Percentiles rank a stretch among this genome's conserved stretches.
Conservation (phyloP, 2,888 invertebrate species). For the Corbicula japonica region DNA sequence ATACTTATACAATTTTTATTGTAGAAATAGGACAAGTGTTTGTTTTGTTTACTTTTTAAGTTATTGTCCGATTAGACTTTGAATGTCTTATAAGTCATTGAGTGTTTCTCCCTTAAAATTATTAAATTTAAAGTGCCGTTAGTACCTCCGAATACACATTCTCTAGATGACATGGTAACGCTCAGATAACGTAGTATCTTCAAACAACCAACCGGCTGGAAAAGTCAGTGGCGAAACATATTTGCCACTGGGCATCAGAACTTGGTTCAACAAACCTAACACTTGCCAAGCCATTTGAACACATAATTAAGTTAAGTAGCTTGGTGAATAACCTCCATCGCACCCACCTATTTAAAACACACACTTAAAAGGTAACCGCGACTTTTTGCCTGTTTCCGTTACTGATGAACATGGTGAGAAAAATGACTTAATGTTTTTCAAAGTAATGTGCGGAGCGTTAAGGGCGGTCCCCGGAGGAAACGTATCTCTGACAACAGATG, state of each 20-base stretch:
- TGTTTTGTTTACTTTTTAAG: neutral
- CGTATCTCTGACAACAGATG: constrained; percentile 15
- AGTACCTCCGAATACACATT: too few species aligned
- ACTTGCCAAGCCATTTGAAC: too few species aligned
- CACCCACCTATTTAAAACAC: neutral
- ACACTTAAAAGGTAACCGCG: neutral
- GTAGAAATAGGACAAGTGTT: too few species aligned
- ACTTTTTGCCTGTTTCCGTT: neutral
- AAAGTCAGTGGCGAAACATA: too few species aligned
- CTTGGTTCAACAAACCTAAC: too few species aligned
- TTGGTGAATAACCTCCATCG: neutral
- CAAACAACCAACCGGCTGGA: too few species aligned
- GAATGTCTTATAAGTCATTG: neutral
- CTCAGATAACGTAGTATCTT: too few species aligned
- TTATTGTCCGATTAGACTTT: neutral
- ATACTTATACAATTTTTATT: too few species aligned
- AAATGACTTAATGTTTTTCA: neutral
- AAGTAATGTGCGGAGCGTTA: constrained; percentile 18
- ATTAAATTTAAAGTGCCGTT: too few species aligned
- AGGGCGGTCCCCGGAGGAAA: constrained; percentile 4
- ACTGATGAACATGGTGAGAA: neutral
- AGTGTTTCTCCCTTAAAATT: too few species aligned
- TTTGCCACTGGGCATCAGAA: too few species aligned
- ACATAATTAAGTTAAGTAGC: neutral
- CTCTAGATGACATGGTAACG: too few species aligned